Evolutionary conservation across 2,888 invertebrate genomes (phyloP), one percentile per base, ranked within the genome.

Genomic region (Embidobia sp.): DNA sequence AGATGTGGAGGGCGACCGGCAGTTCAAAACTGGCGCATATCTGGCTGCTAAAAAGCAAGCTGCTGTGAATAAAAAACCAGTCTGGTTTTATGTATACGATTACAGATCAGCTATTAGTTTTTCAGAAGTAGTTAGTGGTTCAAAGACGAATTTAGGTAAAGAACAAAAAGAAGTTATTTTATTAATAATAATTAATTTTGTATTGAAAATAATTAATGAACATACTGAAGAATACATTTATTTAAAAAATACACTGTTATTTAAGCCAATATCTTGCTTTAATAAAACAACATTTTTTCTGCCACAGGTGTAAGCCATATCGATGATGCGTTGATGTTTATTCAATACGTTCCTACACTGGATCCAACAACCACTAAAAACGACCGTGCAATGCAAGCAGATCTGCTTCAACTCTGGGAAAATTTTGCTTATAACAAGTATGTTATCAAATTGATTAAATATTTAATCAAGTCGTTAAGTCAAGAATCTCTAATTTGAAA

Each of bases 81-180:
- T 93, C 1, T 93, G 92, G 87, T 90, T 92, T 59, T 94, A 94
- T 85, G 90, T 92, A 5, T 94, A 92, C 85, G 88, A 91, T 1
- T 93, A 92, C 88, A 90, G 92, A 40, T 92, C 92, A 0, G 87
- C 89, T 8, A 83, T 86, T 63, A 94, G 94, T 81, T 85, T 92
- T 8, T 92, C 92, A 0, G 89, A 92, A 46, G 4, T 88, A 2
- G 88, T 93, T 84, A 90, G 92, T 0, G 81, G 86, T 0, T 91
- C 91, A 6, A 86, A 89, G 0, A 90, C 91, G 1, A 90, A 93
- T 82, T 92, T 92, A 76, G 93, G 93, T 93, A 85, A 84, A 13
- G 85, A n/a, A n/a, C n/a, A n/a, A n/a, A n/a, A n/a, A n/a, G n/a
- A n/a, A n/a, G n/a, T n/a, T n/a, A n/a, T n/a, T n/a, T n/a, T n/a